Percentiles rank a stretch among this genome's conserved stretches.
phyloP scores from a whole-genome alignment of 2,888 invertebrate species.

The Andrena hattorfiana region DNA sequence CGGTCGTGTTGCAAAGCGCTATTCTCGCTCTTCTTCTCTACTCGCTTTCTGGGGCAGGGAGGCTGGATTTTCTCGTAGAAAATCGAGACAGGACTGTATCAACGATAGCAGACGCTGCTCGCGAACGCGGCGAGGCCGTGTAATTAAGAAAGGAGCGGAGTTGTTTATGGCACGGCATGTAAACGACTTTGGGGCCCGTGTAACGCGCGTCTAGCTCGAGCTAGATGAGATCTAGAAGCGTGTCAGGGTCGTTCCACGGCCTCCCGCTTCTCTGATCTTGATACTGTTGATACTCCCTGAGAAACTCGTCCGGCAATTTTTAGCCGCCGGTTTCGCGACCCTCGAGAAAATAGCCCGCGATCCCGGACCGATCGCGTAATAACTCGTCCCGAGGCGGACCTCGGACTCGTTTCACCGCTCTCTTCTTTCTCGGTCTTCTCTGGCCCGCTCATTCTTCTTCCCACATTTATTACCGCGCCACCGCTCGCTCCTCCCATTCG shows the following conservation, averaged over 20 bases:
- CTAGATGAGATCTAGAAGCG: constrained; percentile 49
- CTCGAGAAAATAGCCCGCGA: not conserved
- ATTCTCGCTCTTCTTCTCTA: not conserved
- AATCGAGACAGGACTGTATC: not conserved
- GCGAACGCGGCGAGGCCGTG: constrained; percentile 2
- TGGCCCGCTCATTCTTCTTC: not conserved
- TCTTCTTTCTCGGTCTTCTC: not conserved
- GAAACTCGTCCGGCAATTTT: constrained; percentile 34
- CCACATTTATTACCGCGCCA: constrained; percentile 5
- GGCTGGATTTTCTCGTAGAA: not conserved
- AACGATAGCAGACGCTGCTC: not conserved
- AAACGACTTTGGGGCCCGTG: constrained; percentile 24
- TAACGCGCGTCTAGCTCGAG: constrained; percentile 8
- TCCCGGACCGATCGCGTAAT: not conserved
- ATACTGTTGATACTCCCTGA: constrained; percentile 45
- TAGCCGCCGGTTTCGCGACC: constrained; percentile 14
- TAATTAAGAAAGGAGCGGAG: constrained; percentile 23
- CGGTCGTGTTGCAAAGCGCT: not conserved
- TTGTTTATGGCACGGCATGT: constrained; percentile 23
- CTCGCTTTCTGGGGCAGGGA: not conserved
- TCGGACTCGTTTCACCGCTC: constrained; percentile 2
- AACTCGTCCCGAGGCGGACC: constrained; percentile 11
- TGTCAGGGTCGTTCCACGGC: constrained; percentile 56
- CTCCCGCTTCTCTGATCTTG: constrained; percentile 39
- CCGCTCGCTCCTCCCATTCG: not conserved